Base-by-base conservation (phyloP, 2,113 vertebrate genomes). In the Euleptes europaea region DNA sequence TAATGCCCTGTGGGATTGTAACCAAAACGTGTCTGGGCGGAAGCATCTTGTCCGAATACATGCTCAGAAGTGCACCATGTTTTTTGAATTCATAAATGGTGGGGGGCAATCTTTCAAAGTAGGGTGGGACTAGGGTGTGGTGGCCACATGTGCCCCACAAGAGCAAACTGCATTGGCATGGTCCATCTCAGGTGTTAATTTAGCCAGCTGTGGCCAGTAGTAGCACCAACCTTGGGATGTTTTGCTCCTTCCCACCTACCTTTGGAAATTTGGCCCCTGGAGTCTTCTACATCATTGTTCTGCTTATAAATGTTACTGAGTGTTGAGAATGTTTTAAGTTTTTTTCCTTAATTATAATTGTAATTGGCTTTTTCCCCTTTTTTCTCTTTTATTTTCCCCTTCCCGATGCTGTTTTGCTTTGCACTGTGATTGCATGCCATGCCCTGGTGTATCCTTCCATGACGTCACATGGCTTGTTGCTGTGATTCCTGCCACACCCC, bases 391-490 rank as follows among this genome's bases (percentile, higher is more conserved):
- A 85, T 88, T 80, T 76, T 94, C 83, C 89, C 94, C 91, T 91
- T 92, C 92, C 93, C 92, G 93, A 92, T 90, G 94, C 95, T 95
- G 92, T 97, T 95, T 97, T 96, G 96, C 96, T 96, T 97, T 95
- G 95, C 95, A 96, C 95, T 96, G 96, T 96, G 95, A 95, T 95
- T 97, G 97, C 97, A 97, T 97, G 96, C 92, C 91, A 94, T 85
- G 92, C 92, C 92, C 95, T 83, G 94, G 95, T 97, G 97, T 97
- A 93, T 95, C 95, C 95, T 97, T 98, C 95, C 96, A 96, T 97
- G 97, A 96, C 96, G 96, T 97, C 96, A 97, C 97, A 94, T 97
- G 97, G 98, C 97, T 97, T 98, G 96, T 96, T 97, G 95, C 96
- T 97, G 96, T 95, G 96, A 95, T 94, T 93, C 94, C 94, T 93